These are phyloP conservation scores for Morinoia aosen DNA, from an alignment of 2,888 invertebrate species.

Conservation along the genomic window DNA sequence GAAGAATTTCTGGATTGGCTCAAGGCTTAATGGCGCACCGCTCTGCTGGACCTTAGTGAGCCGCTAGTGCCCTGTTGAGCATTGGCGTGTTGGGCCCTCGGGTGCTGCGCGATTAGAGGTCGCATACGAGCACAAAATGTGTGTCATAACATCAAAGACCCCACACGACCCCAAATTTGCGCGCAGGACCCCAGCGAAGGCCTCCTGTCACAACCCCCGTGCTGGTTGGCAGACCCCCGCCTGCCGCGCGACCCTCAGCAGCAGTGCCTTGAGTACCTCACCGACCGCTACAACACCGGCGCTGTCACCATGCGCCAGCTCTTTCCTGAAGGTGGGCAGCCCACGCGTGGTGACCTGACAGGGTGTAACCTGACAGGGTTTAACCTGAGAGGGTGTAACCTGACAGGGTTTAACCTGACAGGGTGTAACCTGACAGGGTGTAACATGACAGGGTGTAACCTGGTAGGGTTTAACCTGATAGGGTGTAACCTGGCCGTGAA, in stretches of 20 bases:
- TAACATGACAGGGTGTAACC: neutral
- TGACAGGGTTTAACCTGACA: neutral
- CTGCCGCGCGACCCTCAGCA: slow-evolving; percentile 57
- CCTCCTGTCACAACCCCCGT: neutral
- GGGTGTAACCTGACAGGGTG: neutral
- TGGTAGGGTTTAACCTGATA: too few species aligned
- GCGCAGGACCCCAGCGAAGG: neutral
- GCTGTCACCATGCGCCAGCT: slow-evolving; percentile 61
- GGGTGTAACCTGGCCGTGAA: too few species aligned
- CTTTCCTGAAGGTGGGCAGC: slow-evolving; percentile 61
- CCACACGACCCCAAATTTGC: neutral
- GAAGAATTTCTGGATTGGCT: too few species aligned
- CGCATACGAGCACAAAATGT: too few species aligned
- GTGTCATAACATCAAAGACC: too few species aligned
- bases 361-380: neutral
- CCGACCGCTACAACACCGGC: slow-evolving; percentile 52
- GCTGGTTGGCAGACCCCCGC: slow-evolving; percentile 65
- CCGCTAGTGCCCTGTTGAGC: too few species aligned
- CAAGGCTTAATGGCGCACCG: too few species aligned
- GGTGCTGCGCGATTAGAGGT: too few species aligned
- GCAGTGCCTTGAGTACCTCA: slow-evolving; percentile 61
- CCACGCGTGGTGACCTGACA: neutral
- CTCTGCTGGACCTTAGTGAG: too few species aligned
- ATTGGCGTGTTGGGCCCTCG: too few species aligned
- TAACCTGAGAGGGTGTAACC: neutral